Conservation (phyloP, 2,797 vertebrate species). For the Myotis planiceps region DNA sequence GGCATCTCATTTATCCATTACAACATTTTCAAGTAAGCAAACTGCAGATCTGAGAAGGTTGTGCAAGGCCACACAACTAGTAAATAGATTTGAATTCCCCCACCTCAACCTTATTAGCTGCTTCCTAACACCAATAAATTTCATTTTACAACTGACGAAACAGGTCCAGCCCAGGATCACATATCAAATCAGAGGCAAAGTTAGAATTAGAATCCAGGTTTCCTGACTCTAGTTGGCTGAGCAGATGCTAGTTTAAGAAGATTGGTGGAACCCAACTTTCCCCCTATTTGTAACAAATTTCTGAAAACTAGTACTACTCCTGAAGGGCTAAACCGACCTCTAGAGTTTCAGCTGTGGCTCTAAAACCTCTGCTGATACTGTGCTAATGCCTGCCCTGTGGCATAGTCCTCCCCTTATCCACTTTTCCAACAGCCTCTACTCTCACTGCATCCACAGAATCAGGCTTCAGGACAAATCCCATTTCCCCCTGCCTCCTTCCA, state of each 20-base stretch:
- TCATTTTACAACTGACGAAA: conserved; percentile 59
- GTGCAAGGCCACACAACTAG: conserved; percentile 16
- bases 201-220: conserved; percentile 34
- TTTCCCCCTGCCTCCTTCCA: neutral
- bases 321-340: neutral
- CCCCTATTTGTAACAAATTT: conserved; percentile 33
- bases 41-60: conserved; percentile 7
- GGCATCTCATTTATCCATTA: neutral
- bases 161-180: conserved; percentile 5
- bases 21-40: conserved; percentile 36
- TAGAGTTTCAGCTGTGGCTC: neutral
- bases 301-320: conserved; percentile 18
- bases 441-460: neutral
- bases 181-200: conserved; percentile 47
- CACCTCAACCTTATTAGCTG: conserved; percentile 14
- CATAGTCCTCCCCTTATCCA: neutral
- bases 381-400: neutral
- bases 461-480: neutral
- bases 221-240: neutral
- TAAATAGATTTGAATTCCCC: conserved; percentile 30
- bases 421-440: conserved; percentile 33
- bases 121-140: conserved; percentile 41
- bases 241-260: neutral
- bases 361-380: neutral
- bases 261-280: neutral